These are phyloP conservation scores for Vanessa tameamea DNA, from an alignment of 1,140 invertebrate species.

Conservation along the genomic window DNA sequence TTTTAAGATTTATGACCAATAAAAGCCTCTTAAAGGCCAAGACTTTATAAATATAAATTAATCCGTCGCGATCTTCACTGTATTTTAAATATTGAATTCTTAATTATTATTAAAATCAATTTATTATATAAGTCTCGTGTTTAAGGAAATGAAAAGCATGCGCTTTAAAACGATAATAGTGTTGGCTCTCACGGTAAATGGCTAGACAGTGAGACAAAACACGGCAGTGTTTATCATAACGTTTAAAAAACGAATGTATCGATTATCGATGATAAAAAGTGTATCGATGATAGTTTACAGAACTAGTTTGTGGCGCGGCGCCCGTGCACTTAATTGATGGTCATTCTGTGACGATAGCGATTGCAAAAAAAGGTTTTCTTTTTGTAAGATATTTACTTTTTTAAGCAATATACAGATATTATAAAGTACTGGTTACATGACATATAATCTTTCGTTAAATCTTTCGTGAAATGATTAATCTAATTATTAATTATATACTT, in stretches of 20 bases:
- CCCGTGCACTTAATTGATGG: constrained; percentile 67
- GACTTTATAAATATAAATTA: no score
- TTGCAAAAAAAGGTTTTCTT: constrained; percentile 31
- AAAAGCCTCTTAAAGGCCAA: no score
- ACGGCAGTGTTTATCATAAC: constrained; percentile 19
- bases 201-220: constrained; percentile 23
- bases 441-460: no score
- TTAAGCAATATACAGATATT: neutral
- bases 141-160: no score
- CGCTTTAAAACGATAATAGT: constrained; percentile 1
- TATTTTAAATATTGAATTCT: no score
- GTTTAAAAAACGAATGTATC: constrained; percentile 34
- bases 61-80: no score
- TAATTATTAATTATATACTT: no score
- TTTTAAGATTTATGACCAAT: no score
- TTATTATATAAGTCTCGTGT: no score
- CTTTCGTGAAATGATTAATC: no score
- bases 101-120: no score
- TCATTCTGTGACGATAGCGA: constrained; percentile 34
- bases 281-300: constrained; percentile 50
- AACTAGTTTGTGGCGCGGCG: constrained; percentile 67
- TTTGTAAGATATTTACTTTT: neutral
- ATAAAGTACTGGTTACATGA: neutral
- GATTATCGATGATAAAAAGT: constrained; percentile 32
- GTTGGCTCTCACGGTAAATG: constrained; percentile 16